Evolutionary conservation across 2,797 vertebrate species (phyloP).

Genomic region (Spondyliosoma cantharus): DNA sequence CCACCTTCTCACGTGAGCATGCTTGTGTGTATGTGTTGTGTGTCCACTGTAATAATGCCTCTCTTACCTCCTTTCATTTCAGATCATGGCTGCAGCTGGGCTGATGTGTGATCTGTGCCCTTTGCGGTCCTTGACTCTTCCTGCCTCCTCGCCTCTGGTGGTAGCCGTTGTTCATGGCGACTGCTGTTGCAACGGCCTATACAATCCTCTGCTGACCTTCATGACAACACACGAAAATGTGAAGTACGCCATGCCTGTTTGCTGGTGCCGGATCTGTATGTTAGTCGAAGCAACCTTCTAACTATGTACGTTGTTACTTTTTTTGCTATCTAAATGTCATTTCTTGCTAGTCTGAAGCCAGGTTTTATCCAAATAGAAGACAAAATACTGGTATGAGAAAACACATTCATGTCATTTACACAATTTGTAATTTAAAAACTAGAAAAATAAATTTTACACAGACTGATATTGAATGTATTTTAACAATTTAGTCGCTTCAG

Average conservation of each 20-base stretch:
- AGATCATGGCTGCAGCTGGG: constrained; percentile 28
- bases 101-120: constrained; percentile 35
- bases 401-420: no score
- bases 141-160: constrained; percentile 30
- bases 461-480: no score
- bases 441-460: no score
- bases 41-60: constrained; percentile 2
- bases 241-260: background rate
- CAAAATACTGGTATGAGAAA: no score
- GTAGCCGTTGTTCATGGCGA: constrained; percentile 34
- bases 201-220: constrained; percentile 36
- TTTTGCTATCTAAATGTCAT: no score
- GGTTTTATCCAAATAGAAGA: background rate
- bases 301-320: background rate
- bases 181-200: constrained; percentile 38
- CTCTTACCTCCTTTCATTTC: constrained; percentile 26
- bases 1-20: background rate
- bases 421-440: no score
- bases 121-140: constrained; percentile 38
- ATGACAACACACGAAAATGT: constrained; percentile 9
- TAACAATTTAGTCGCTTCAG: no score
- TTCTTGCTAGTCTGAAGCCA: background rate
- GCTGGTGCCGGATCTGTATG: background rate
- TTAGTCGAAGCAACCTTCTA: background rate
- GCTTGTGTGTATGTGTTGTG: background rate